Evolutionary conservation across 2,888 invertebrate species (phyloP), one percentile per base, ranked within the genome.

Genomic region (Hirudinaria manillensis): DNA sequence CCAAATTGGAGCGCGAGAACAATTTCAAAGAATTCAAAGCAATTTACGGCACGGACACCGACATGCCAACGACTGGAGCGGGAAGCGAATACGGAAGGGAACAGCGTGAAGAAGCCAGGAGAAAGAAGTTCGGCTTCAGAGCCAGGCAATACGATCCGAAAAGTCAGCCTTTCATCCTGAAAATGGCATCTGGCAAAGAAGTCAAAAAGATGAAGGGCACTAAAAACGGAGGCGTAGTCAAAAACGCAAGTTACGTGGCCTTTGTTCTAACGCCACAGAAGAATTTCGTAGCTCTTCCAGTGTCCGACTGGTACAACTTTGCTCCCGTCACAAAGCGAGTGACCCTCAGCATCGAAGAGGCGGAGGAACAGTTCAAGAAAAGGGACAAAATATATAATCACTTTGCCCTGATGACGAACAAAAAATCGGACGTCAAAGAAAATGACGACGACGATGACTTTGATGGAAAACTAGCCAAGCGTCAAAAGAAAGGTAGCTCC

Each of bases 1-100:
- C 93, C 0, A 94, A 93, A 85, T 90, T 97, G 90, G 94, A 94
- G 81, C 87, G 96, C 72, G 96, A 97, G 84, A 96, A 96, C 84
- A 96, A 96, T 83, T 90, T 93, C 86, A 93, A 90, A 81, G 94
- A 95, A 83, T 94, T 91, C 83, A 93, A 91, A 82, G 79, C 81
- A 53, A 91, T 92, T 10, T 84, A 90, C 51, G 94, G 94, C 77
- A 78, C 85, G 51, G 95, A 95, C 81, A 92, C 93, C 72, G 45
- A 45, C 45, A 90, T 91, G 88, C 97, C 97, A 0, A 97, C 95
- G 89, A 95, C 91, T 87, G 97, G 97, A 53, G 96, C 96, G 73
- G 97, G 97, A 0, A 96, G 96, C 75, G 97, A 97, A 84, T 98
- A 92, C 86, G 96, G 97, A 0, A 89, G 94, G 3, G 96, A 97